Evolutionary conservation across 92 coral and sea anemone genomes (phyloP), one percentile per base, ranked within the genome.

Genomic region (Siderastrea siderea): DNA sequence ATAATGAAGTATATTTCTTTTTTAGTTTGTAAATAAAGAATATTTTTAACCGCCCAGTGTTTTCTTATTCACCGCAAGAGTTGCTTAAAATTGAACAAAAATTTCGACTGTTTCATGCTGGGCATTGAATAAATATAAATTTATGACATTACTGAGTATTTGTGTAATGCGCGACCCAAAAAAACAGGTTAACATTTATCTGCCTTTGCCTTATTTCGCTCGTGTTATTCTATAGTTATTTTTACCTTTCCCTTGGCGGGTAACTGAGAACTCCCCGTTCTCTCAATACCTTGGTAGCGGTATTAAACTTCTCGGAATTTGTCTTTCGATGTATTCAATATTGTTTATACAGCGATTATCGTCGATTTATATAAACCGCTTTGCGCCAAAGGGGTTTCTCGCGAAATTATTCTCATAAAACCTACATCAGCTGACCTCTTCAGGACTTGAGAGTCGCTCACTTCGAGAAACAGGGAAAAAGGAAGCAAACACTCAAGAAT

Each of bases 391-490:
- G 55, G 16, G 68, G 7, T 53, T 81, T 81, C 46, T 48, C 52
- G 59, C 7, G n/a, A 47, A 70, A 19, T 70, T 70, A 82, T 82
- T 82, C 76, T 69, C 67, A 62, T 47, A 48, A 61, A 77, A 77
- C 55, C 57, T 8, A 7, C 55, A 63, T 81, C 86, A 82, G 86
- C 67, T 82, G 86, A 69, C 85, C 48, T 38, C 66, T 69, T 81
- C 54, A 53, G 12, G 47, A 46, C 45, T 68, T 81, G 47, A 68
- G 86, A 71, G 77, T 46, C 55, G 19, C 12, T 13, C 54, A 26
- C 84, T 66, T 66, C 1, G 14, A 55, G 57, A 70, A 66, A 19
- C 67, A 17, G 46, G 55, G 69, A 43, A 61, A 61, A 47, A 19
- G 51, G 15, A 72, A 6, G 55, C 53, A 52, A 61, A n/a, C 46